Percentiles rank a stretch among this genome's conserved stretches.
Conservation (phyloP, 2,113 vertebrate genomes). For the Balaeniceps rex region DNA sequence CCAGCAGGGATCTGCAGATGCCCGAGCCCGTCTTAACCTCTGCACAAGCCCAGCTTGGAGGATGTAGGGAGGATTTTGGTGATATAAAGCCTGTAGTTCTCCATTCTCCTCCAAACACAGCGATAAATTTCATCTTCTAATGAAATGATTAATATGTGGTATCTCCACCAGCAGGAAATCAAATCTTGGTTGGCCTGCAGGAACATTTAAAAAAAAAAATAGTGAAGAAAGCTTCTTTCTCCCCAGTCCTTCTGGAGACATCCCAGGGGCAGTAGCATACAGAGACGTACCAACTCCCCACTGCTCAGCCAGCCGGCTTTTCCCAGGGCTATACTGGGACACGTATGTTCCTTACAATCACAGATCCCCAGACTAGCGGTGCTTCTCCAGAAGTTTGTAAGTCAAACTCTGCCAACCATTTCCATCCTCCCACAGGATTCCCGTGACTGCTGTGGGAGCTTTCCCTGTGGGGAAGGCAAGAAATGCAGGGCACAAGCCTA, state of each 20-base stretch:
- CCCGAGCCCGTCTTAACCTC: background rate
- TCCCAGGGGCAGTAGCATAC: background rate
- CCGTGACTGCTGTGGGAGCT: background rate
- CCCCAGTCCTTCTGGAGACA: background rate
- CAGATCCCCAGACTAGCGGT: background rate
- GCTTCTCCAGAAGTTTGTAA: background rate
- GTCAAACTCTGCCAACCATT: background rate
- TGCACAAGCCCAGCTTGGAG: background rate
- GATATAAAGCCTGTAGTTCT: background rate
- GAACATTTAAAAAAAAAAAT: background rate
- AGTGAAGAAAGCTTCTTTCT: background rate
- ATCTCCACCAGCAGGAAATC: background rate
- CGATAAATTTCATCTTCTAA: background rate
- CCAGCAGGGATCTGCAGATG: background rate
- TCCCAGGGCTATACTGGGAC: background rate
- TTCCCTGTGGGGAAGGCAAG: background rate
- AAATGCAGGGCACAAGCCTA: background rate
- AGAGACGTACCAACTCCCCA: background rate
- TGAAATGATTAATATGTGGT: background rate
- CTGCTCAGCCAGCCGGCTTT: background rate
- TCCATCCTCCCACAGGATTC: slow-evolving; percentile 13
- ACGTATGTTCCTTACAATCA: background rate
- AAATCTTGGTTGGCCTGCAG: background rate
- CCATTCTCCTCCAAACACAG: background rate
- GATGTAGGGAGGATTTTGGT: background rate